These are phyloP conservation scores for Chaetodon auriga DNA, from an alignment of 2,113 vertebrate genomes.

Conservation along the genomic window DNA sequence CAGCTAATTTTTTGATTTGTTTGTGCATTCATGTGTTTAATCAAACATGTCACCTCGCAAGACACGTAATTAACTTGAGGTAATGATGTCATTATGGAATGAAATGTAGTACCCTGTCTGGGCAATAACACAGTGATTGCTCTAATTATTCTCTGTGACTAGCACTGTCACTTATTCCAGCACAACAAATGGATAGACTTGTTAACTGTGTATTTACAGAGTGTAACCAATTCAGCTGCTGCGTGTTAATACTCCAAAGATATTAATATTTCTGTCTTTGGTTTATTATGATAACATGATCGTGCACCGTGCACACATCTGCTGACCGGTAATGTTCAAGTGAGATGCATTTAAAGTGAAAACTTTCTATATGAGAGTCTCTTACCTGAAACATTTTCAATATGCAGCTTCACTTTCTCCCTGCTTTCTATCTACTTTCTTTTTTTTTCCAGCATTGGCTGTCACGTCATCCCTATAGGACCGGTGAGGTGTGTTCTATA, in stretches of 20 bases:
- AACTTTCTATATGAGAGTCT: neutral
- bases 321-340: neutral
- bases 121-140: constrained; percentile 66
- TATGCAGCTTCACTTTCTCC: neutral
- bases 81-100: constrained; percentile 78
- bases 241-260: constrained; percentile 35
- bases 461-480: constrained; percentile 62
- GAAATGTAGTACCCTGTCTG: constrained; percentile 64
- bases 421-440: constrained; percentile 10
- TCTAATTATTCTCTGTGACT: constrained; percentile 70
- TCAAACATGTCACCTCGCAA: constrained; percentile 71
- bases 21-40: constrained; percentile 74
- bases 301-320: neutral
- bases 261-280: constrained; percentile 4
- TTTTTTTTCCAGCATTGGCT: neutral
- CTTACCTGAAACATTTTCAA: constrained; percentile 11
- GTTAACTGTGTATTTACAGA: constrained; percentile 48
- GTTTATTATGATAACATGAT: constrained; percentile 5
- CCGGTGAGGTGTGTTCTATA: constrained; percentile 69
- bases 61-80: constrained; percentile 72
- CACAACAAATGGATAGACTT: constrained; percentile 62
- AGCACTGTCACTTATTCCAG: constrained; percentile 62
- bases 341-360: neutral
- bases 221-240: constrained; percentile 42
- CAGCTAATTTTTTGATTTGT: constrained; percentile 69